Evolutionary conservation across 2,888 invertebrate genomes (phyloP).

Genomic region (Morpho helenor): DNA sequence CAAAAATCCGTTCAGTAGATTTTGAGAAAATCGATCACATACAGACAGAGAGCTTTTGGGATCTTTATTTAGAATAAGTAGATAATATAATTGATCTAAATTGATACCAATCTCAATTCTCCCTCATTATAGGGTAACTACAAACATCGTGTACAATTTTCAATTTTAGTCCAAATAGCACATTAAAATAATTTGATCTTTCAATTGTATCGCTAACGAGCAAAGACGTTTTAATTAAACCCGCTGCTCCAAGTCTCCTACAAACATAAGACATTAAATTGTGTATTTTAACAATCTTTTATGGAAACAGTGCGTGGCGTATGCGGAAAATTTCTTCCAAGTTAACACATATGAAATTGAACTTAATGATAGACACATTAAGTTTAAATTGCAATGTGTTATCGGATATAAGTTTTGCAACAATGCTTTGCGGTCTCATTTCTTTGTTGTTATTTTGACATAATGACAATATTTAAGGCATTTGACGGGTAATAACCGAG

Average conservation of each 20-base stretch:
- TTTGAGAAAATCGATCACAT: no score
- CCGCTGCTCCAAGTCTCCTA: slow-evolving; percentile 11
- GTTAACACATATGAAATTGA: slow-evolving; percentile 25
- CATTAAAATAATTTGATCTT: no score
- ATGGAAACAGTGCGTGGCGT: slow-evolving; percentile 60
- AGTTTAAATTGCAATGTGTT: slow-evolving; percentile 24
- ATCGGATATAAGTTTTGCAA: slow-evolving; percentile 20
- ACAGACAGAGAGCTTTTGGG: no score
- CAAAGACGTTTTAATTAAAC: neutral
- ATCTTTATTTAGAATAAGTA: no score
- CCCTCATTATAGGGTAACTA: no score
- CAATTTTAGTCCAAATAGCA: no score
- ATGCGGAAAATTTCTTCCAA: slow-evolving; percentile 37
- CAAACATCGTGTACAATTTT: no score
- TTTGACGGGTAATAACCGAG: slow-evolving; percentile 20
- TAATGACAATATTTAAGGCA: slow-evolving; percentile 39
- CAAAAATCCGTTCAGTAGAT: no score
- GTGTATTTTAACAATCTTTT: slow-evolving; percentile 61
- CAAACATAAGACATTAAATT: slow-evolving; percentile 39
- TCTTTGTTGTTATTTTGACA: slow-evolving; percentile 35
- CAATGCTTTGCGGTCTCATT: slow-evolving; percentile 34
- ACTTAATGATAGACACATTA: slow-evolving; percentile 21
- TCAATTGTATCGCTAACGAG: no score
- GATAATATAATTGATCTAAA: no score
- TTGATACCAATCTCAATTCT: no score